Evolutionary conservation across 2,797 vertebrate species (phyloP).

Genomic region (Poecilia wingei): DNA sequence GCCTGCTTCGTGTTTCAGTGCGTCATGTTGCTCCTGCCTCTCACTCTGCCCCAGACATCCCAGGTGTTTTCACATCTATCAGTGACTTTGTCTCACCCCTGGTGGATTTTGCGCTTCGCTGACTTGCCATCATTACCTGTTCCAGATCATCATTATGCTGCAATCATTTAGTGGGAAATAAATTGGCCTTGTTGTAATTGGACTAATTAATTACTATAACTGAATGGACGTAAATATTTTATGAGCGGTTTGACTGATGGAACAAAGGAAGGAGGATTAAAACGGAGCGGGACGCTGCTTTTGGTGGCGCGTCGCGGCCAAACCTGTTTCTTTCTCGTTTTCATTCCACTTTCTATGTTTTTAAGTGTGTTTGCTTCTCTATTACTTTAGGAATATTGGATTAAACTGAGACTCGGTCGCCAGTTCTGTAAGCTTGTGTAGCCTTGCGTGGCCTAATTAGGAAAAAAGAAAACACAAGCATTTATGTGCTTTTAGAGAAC

Average conservation of each 20-base stretch:
- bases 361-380: background rate
- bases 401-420: conserved; percentile 19
- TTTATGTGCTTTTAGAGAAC: conserved; percentile 53
- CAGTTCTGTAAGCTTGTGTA: conserved; percentile 40
- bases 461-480: conserved; percentile 29
- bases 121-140: conserved; percentile 67
- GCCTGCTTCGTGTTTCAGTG: background rate
- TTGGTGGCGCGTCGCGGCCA: background rate
- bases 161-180: conserved; percentile 61
- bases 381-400: conserved; percentile 23
- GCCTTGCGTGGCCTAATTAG: conserved; percentile 49
- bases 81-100: conserved; percentile 60
- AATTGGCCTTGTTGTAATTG: conserved; percentile 63
- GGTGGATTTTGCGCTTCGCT: conserved; percentile 51
- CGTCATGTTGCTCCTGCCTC: background rate
- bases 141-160: conserved; percentile 59
- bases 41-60: background rate
- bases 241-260: conserved; percentile 57
- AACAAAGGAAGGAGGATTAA: background rate
- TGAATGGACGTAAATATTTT: conserved; percentile 66
- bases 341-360: background rate
- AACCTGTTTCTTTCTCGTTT: background rate
- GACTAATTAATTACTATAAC: conserved; percentile 73
- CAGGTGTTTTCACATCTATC: conserved; percentile 33
- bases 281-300: background rate